Evolutionary conservation across 92 coral and sea anemone genomes (phyloP).

Genomic region (Zoanthus sociatus): DNA sequence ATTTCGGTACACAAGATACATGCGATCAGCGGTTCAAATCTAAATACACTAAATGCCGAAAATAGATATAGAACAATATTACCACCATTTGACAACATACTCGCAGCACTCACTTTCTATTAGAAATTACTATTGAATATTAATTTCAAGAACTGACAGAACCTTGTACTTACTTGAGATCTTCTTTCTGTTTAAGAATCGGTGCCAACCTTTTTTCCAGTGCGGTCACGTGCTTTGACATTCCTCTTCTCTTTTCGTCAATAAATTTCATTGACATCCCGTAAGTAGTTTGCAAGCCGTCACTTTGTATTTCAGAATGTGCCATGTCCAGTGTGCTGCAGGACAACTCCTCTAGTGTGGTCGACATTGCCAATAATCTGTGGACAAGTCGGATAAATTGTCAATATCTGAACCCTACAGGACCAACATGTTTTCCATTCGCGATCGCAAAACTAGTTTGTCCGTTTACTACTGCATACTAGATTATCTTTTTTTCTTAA

Average conservation of each 20-base stretch:
- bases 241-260: slow-evolving; percentile 64
- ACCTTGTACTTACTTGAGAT: slow-evolving; percentile 48
- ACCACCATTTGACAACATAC: too few species aligned
- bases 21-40: too few species aligned
- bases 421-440: too few species aligned
- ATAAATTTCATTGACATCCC: slow-evolving; percentile 84
- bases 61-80: too few species aligned
- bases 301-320: slow-evolving; percentile 66
- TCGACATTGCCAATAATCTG: slow-evolving; percentile 47
- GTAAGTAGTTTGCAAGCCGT: slow-evolving; percentile 84
- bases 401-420: too few species aligned
- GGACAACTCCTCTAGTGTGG: slow-evolving; percentile 66
- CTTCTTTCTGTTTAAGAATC: slow-evolving; percentile 76
- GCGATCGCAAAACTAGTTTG: too few species aligned
- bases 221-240: slow-evolving; percentile 73
- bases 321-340: slow-evolving; percentile 54
- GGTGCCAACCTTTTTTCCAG: slow-evolving; percentile 82
- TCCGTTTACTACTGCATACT: too few species aligned
- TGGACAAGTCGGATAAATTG: background rate
- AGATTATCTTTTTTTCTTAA: too few species aligned
- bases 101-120: too few species aligned
- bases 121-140: too few species aligned
- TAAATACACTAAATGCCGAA: too few species aligned
- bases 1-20: too few species aligned
- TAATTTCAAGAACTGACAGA: background rate